Evolutionary conservation across 2,888 invertebrate species (phyloP), one percentile per base, ranked within the genome.

Genomic region (Aspidiotus rigidus): DNA sequence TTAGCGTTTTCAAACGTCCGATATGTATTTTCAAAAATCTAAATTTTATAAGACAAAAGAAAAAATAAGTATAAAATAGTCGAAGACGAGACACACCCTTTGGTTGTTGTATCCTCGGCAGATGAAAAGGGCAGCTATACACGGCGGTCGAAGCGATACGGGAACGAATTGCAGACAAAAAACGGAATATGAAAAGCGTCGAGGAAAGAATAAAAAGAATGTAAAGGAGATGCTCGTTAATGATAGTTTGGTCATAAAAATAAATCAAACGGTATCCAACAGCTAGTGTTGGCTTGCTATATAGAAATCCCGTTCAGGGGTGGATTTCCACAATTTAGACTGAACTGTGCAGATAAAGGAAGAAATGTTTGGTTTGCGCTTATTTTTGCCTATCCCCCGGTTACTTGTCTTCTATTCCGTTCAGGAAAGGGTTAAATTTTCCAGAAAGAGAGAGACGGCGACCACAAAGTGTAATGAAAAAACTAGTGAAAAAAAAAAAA

Each of bases 221-320:
- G 67, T 67, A 67, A 67, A 67, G 60, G 67, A 67, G 67, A 67
- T 67, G 67, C 67, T 67, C 67, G 67, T 67, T 67, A 67, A 67
- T 67, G 67, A 67, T 67, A 67, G 67, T 67, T 67, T 49, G 67
- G 67, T 67, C 67, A 67, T 67, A 67, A 67, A 67, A 67, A 67
- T 67, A 67, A 67, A 67, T 67, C 67, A 67, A 67, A 67, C 67
- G 67, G 67, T 67, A 67, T 67, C 67, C 67, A 67, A 60, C 67
- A 57, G 67, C 60, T 60, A 67, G 60, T 60, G 67, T 67, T 67
- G 57, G 57, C 60, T 66, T 16, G 67, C 28, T 59, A 44, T 66
- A 66, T 66, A 66, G 56, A 66, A 57, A 59, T 42, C 59, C 59
- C 67, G 44, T 67, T 60, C 60, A 59, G 60, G 59, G 67, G 67